Percentiles rank a stretch among this genome's conserved stretches.
These are phyloP conservation scores for Cryptotermes secundus DNA, from an alignment of 1,140 invertebrate genomes.

Conservation along the genomic window DNA sequence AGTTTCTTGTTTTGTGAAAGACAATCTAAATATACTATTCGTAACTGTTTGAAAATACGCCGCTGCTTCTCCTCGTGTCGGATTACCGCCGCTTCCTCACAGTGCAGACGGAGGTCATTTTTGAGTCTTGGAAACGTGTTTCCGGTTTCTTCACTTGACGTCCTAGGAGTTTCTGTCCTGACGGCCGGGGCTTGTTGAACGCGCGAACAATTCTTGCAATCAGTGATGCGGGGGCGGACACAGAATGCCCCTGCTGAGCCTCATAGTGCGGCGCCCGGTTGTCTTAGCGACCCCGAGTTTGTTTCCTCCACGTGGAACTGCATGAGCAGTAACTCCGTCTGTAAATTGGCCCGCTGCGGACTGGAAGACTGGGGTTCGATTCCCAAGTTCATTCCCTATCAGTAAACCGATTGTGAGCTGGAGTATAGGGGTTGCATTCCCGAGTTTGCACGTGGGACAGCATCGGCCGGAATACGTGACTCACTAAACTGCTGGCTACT, in stretches of 20 bases:
- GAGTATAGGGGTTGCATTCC: too few relatives aligned
- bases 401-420: too few relatives aligned
- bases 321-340: not conserved
- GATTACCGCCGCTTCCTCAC: not conserved
- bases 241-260: not conserved
- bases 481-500: too few relatives aligned
- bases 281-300: not conserved
- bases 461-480: too few relatives aligned
- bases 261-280: not conserved
- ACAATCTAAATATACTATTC: not conserved
- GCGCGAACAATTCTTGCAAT: not conserved
- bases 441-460: too few relatives aligned
- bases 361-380: too few relatives aligned
- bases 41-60: not conserved
- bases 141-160: not conserved
- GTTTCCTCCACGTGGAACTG: not conserved
- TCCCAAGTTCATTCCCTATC: too few relatives aligned
- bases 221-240: slow-evolving; percentile 1
- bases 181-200: too few relatives aligned
- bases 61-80: not conserved
- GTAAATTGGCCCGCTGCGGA: too few relatives aligned
- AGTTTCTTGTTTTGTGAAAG: not conserved
- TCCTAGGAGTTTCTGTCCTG: too few relatives aligned
- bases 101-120: not conserved
- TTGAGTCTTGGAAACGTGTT: not conserved